Percentiles rank a stretch among this genome's conserved stretches.
These are phyloP conservation scores for Drosophila vallismaia DNA, from an alignment of 2,888 invertebrate genomes.

Conservation along the genomic window DNA sequence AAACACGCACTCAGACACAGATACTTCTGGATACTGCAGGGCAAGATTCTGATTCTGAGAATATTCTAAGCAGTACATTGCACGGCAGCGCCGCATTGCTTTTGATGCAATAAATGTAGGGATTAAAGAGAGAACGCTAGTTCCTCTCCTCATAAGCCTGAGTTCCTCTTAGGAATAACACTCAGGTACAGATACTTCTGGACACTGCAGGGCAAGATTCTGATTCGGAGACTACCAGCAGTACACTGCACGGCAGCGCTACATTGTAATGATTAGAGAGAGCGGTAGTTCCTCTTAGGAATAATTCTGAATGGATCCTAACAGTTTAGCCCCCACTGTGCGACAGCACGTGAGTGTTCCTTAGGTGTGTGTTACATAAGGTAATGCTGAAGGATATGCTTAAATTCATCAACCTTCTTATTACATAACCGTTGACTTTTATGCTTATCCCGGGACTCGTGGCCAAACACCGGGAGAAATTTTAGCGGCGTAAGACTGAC, in stretches of 20 bases:
- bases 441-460: slow-evolving; percentile 22
- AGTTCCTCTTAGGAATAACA: neutral
- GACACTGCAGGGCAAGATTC: slow-evolving; percentile 14
- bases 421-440: slow-evolving; percentile 40
- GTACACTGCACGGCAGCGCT: neutral
- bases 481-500: no score
- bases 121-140: no score
- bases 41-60: neutral
- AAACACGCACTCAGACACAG: slow-evolving; percentile 34
- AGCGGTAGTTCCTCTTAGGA: no score
- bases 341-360: slow-evolving; percentile 30
- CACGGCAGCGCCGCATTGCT: neutral
- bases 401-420: slow-evolving; percentile 75
- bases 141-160: no score
- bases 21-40: slow-evolving; percentile 23
- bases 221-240: neutral
- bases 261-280: neutral
- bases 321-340: neutral
- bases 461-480: slow-evolving; percentile 20
- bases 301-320: neutral
- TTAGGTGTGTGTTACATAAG: slow-evolving; percentile 56
- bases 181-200: slow-evolving; percentile 15
- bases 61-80: neutral
- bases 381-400: slow-evolving; percentile 63
- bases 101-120: no score